Evolutionary conservation across 2,797 vertebrate genomes (phyloP).

Genomic region (Darevskia nairensis): DNA sequence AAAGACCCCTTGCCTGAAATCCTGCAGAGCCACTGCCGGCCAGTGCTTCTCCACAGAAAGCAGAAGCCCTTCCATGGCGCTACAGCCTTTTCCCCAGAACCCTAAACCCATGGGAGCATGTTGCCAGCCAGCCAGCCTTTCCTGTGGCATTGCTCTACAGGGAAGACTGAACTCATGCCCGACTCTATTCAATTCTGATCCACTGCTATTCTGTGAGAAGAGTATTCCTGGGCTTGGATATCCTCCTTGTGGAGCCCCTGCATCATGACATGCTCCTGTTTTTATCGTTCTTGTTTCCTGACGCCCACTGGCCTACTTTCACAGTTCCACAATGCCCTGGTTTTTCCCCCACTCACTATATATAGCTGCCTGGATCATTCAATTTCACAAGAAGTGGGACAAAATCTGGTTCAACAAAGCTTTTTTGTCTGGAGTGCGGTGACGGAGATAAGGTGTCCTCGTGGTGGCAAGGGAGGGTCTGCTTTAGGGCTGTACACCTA

Average conservation of each 20-base stretch:
- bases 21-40: too few relatives aligned
- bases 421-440: background rate
- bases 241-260: constrained; percentile 9
- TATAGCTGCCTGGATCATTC: constrained; percentile 21
- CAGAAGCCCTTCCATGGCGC: too few relatives aligned
- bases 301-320: constrained; percentile 9
- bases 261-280: constrained; percentile 9
- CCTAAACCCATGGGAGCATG: background rate
- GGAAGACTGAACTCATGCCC: background rate
- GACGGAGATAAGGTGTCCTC: background rate
- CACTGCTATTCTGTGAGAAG: background rate
- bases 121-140: background rate
- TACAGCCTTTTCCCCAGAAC: too few relatives aligned
- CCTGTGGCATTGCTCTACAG: background rate
- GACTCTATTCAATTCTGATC: background rate
- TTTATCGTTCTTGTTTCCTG: background rate
- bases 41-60: too few relatives aligned
- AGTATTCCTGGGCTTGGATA: constrained; percentile 10
- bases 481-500: too few relatives aligned
- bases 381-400: background rate
- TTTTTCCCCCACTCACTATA: background rate
- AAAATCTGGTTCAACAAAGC: background rate
- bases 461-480: too few relatives aligned
- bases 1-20: too few relatives aligned
- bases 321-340: background rate